Evolutionary conservation across 2,113 vertebrate species (phyloP).

Genomic region (Formicarius rufipectus): DNA sequence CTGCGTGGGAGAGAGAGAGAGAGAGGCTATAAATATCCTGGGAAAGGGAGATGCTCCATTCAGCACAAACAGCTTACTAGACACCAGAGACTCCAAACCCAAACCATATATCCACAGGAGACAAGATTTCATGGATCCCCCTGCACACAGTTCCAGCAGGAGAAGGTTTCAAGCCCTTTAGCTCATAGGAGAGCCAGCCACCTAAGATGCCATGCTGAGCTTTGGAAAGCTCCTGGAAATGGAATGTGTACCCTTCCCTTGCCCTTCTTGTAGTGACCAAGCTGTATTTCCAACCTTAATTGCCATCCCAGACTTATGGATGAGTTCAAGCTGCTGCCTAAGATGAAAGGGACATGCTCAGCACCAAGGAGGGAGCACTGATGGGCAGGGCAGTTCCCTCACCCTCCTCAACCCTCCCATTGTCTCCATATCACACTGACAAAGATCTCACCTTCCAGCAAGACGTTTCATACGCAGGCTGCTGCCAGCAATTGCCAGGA

Average conservation of each 20-base stretch:
- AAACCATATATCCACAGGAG: neutral
- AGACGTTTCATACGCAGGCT: neutral
- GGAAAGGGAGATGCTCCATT: neutral
- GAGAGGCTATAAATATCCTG: neutral
- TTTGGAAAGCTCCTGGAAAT: neutral
- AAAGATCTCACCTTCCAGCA: neutral
- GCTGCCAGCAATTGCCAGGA: neutral
- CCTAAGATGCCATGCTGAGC: neutral
- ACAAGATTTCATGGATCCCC: neutral
- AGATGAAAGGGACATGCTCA: neutral
- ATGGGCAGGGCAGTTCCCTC: neutral
- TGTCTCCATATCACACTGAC: accelerated
- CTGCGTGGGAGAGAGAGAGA: neutral
- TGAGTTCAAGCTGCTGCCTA: neutral
- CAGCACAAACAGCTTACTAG: neutral
- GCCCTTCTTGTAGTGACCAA: neutral
- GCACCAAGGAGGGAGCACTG: neutral
- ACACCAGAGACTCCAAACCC: neutral
- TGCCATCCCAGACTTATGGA: accelerated
- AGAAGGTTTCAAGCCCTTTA: neutral
- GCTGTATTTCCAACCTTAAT: neutral
- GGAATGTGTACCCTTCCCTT: neutral
- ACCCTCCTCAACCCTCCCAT: accelerated
- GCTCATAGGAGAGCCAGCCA: neutral
- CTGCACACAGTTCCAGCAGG: neutral